Evolutionary conservation across 2,797 vertebrate genomes (phyloP), one percentile per base, ranked within the genome.

Genomic region (Trichosurus vulpecula): DNA sequence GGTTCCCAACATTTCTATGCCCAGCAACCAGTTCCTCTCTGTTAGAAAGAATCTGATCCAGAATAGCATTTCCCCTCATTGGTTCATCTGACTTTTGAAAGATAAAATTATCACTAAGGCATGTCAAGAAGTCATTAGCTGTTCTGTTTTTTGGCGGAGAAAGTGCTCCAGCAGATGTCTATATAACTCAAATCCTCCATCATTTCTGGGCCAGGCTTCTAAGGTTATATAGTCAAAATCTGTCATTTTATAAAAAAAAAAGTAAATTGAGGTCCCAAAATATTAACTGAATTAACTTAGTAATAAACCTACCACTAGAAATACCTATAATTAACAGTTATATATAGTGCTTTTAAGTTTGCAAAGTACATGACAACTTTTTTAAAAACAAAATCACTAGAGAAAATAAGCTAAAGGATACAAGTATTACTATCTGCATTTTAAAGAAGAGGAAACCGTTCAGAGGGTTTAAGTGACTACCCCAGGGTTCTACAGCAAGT

Each of bases 41-140:
- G 41, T 87, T 87, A 87, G 41, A 87, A 87, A 87, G 74, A 47
- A 11, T 47, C 74, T 51, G 41, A 87, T 87, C n/a, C 66, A 81
- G 66, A 81, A 47, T 47, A 81, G n/a, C 66, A 81, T 81, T 47
- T 81, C 19, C 66, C n/a, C n/a, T 41, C n/a, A 81, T 47, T 81
- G 66, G 66, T 41, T 22, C 66, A 81, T 41, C n/a, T 81, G 66
- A 81, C 19, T 81, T 81, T 47, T 41, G 66, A 81, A 81, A 81
- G n/a, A 41, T 81, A 81, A 81, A 74, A 81, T 81, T 81, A 81
- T 81, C 66, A 81, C 66, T 81, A 47, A 41, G n/a, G 66, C 66
- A 81, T 47, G 66, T 81, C 66, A 81, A 81, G 66, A 81, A 81
- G 66, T 81, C 66, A 81, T 81, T 81, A 81, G 66, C 66, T 81